Evolutionary conservation across 2,888 invertebrate species (phyloP).

Genomic region (Pantelozetes paolii): DNA sequence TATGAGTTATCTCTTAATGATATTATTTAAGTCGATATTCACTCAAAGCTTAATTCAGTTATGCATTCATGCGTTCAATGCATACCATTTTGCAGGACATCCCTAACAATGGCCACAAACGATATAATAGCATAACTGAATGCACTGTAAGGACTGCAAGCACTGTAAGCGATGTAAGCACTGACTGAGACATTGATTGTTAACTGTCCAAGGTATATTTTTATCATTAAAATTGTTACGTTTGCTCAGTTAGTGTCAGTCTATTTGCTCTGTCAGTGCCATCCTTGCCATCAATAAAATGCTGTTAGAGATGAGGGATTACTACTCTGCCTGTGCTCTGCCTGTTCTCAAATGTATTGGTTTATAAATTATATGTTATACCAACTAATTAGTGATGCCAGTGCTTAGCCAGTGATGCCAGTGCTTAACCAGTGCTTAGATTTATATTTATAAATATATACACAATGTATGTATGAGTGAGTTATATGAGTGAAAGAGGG

Average conservation of each 20-base stretch:
- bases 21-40: background rate
- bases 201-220: background rate
- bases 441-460: background rate
- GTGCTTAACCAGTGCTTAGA: too few species aligned
- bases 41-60: background rate
- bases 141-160: background rate
- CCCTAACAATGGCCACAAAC: background rate
- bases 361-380: too few species aligned
- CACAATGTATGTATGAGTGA: background rate
- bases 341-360: too few species aligned
- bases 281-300: background rate
- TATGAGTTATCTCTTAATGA: background rate
- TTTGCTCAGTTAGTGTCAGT: background rate
- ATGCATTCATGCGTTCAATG: background rate
- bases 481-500: background rate
- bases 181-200: background rate
- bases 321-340: background rate
- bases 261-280: background rate
- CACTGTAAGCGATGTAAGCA: background rate
- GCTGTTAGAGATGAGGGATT: background rate
- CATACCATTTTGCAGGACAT: conserved; percentile 13
- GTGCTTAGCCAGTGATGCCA: too few species aligned
- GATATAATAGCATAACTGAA: background rate
- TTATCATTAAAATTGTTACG: conserved; percentile 16
- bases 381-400: background rate